Conservation (phyloP, 2,888 invertebrate species). For the Cephus pulcher region DNA sequence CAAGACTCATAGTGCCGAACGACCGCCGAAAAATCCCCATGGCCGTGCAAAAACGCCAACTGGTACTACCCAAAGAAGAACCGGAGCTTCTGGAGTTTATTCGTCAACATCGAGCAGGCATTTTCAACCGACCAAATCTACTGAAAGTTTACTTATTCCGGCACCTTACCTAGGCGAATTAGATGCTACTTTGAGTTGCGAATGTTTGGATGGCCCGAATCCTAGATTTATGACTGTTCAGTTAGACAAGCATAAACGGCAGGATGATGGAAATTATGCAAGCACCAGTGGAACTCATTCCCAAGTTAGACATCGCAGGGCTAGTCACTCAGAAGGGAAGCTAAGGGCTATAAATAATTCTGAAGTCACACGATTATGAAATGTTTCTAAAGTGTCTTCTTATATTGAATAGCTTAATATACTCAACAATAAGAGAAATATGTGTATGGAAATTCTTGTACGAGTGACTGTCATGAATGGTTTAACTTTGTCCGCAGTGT, state of each 20-base stretch:
- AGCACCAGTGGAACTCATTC: conserved; percentile 19
- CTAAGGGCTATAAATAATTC: conserved; percentile 52
- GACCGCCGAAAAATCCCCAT: conserved; percentile 66
- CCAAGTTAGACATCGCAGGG: conserved; percentile 56
- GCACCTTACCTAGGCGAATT: conserved; percentile 75
- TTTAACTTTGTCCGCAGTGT: background rate
- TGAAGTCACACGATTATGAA: conserved; percentile 29
- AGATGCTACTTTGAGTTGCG: conserved; percentile 79
- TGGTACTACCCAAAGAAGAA: conserved; percentile 38
- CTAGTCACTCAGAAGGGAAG: conserved; percentile 61
- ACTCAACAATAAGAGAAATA: background rate
- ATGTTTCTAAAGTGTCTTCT: background rate
- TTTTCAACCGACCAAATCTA: conserved; percentile 81
- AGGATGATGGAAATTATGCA: conserved; percentile 36
- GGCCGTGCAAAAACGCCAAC: conserved; percentile 73
- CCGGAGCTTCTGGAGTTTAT: conserved; percentile 67
- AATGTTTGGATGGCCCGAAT: conserved; percentile 71
- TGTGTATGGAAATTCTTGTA: background rate
- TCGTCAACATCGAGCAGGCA: conserved; percentile 67
- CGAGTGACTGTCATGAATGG: background rate
- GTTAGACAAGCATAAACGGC: conserved; percentile 53
- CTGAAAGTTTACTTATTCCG: conserved; percentile 80
- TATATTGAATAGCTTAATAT: background rate
- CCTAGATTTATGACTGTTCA: conserved; percentile 44
- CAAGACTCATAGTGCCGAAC: conserved; percentile 65